Conservation (phyloP, 2,113 vertebrate species). For the Brienomyrus brachyistius region DNA sequence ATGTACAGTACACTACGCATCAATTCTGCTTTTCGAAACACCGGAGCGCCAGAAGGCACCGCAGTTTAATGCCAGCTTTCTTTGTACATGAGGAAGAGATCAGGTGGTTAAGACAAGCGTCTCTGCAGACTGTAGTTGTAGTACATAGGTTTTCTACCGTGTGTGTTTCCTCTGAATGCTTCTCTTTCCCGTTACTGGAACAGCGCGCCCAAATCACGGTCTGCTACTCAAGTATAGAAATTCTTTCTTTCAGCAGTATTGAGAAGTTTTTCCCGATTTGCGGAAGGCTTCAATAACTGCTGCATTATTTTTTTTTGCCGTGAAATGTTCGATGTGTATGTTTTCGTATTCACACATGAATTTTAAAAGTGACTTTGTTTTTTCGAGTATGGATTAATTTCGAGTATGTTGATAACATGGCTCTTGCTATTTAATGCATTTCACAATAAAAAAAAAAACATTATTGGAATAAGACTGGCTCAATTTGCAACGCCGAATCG, state of each 20-base stretch:
- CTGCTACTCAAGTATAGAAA: neutral
- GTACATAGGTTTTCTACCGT: neutral
- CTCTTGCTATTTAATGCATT: neutral
- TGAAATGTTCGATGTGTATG: neutral
- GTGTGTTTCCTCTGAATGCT: neutral
- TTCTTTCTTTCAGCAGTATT: neutral
- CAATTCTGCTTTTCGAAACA: neutral
- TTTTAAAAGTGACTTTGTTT: neutral
- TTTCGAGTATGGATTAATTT: neutral
- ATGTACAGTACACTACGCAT: neutral
- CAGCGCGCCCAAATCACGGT: neutral
- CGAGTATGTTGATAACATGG: neutral
- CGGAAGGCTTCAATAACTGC: neutral
- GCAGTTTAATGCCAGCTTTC: neutral
- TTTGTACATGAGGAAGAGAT: neutral
- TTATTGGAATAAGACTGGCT: neutral
- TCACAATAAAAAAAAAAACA: neutral
- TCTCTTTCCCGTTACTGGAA: neutral
- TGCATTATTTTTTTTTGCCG: neutral
- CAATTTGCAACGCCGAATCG: neutral
- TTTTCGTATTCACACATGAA: neutral
- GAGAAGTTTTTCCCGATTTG: neutral
- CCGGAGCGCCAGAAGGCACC: neutral
- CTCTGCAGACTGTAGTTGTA: neutral
- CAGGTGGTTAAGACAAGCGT: neutral